Conservation (phyloP, 2,113 vertebrate species). For the Sterna hirundo region DNA sequence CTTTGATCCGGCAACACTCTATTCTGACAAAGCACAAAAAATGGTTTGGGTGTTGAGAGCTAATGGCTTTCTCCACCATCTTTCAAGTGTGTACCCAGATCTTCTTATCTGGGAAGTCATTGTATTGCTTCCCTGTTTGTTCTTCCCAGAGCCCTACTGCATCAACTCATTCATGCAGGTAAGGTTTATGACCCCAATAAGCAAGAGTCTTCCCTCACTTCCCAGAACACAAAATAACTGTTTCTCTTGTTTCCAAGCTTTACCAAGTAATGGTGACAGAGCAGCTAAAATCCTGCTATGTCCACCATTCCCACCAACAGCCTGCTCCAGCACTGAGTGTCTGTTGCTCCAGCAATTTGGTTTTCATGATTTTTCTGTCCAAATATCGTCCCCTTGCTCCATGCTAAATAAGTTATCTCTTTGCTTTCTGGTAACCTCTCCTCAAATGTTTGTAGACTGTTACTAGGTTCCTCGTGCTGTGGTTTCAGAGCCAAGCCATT, state of each 20-base stretch:
- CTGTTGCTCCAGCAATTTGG: not conserved
- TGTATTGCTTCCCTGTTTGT: constrained; percentile 15
- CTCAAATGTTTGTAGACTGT: not conserved
- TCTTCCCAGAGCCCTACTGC: not conserved
- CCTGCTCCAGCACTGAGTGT: not conserved
- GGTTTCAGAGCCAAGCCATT: not conserved
- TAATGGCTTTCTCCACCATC: not conserved
- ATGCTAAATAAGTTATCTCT: not conserved
- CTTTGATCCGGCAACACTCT: not conserved
- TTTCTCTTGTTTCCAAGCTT: not conserved
- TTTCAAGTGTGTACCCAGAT: not conserved
- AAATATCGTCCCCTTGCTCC: not conserved
- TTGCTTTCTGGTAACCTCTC: not conserved
- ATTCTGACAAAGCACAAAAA: not conserved
- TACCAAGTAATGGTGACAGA: not conserved
- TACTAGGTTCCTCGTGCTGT: not conserved
- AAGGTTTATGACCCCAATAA: constrained; percentile 13
- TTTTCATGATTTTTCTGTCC: not conserved
- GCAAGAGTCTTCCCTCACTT: not conserved
- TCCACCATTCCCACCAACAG: not conserved
- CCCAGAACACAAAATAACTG: not conserved
- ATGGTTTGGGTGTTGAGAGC: not conserved
- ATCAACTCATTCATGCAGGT: not conserved
- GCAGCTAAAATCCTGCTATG: not conserved
- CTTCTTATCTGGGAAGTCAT: not conserved